Evolutionary conservation across 2,797 vertebrate species (phyloP).

Genomic region (Chaetodon trifasciatus): DNA sequence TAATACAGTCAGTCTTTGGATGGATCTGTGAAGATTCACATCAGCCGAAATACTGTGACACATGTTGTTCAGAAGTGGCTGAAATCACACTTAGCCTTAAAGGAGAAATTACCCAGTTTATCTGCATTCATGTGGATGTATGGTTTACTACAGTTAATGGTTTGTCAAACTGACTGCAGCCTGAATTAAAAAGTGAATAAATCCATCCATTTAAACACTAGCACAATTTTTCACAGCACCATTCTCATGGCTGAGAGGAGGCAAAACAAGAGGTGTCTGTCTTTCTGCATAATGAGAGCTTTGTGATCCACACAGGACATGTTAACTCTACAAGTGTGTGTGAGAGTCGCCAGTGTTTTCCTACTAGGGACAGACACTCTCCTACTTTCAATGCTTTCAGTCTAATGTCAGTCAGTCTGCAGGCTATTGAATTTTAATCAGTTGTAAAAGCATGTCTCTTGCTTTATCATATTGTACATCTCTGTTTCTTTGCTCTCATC

Average conservation of each 20-base stretch:
- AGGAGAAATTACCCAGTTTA: background rate
- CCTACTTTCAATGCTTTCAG: background rate
- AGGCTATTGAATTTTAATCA: slow-evolving; percentile 37
- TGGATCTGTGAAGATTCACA: background rate
- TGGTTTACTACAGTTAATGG: background rate
- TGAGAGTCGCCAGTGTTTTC: slow-evolving; percentile 9
- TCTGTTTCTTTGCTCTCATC: slow-evolving; percentile 36
- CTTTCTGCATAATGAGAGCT: slow-evolving; percentile 34
- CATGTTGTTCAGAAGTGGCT: background rate
- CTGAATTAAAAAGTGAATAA: background rate
- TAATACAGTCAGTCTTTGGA: background rate
- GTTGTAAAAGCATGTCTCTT: slow-evolving; percentile 24
- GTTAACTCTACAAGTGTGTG: background rate
- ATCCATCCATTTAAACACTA: slow-evolving; percentile 12
- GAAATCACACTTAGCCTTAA: background rate
- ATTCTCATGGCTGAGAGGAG: slow-evolving; percentile 14
- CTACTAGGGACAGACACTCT: background rate
- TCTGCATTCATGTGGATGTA: background rate
- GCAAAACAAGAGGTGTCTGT: slow-evolving; percentile 29
- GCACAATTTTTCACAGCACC: background rate
- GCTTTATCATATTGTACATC: slow-evolving; percentile 19
- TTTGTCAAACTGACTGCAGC: background rate
- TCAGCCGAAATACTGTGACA: background rate
- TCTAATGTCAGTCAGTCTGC: slow-evolving; percentile 25
- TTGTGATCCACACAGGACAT: slow-evolving; percentile 19